Evolutionary conservation across 2,113 vertebrate species (phyloP), one percentile per base, ranked within the genome.

Genomic region (Gymnobelideus leadbeateri): DNA sequence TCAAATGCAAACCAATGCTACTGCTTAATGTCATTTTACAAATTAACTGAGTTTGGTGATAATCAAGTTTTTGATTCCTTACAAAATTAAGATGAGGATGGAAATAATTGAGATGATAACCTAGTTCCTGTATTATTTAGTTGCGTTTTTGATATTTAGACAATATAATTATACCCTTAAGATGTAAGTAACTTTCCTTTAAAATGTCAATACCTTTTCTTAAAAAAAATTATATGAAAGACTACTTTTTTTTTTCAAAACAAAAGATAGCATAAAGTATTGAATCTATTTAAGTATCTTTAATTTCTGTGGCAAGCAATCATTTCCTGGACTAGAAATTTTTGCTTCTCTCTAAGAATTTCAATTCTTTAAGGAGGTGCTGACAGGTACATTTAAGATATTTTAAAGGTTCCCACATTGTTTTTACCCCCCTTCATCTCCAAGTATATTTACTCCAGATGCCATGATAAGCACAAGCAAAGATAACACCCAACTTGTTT

Each of bases 401-500:
- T 50, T 8, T 28, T n/a, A n/a, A 61, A 61, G 3, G 3, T 68
- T 92, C 92, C 92, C 24, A 28, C 28, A 52, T 43, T 77, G 6
- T 49, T 21, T 77, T 5, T 52, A 52, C 23, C 9, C 9, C 51
- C 52, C 14, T 53, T 55, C 11, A 49, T 47, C 23, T 90, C 46
- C 61, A 84, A 84, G 68, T 43, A 43, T 49, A 51, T 68, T 46
- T 95, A 89, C 1, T 96, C 47, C 68, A 57, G 16, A 68, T 92
- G 91, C 50, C 12, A 68, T 92, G 37, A 52, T 24, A 52, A 6
- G 12, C 16, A 84, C 3, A 46, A 43, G 26, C 89, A 93, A 93
- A 54, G 23, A 51, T 57, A 95, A 93, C 50, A 4, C 0, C 37
- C 8, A 7, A 21, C 37, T 93, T 89, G 37, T 89, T 96, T 92